Conservation (phyloP, 1,140 invertebrate species). For the Scylla paramamosain region DNA sequence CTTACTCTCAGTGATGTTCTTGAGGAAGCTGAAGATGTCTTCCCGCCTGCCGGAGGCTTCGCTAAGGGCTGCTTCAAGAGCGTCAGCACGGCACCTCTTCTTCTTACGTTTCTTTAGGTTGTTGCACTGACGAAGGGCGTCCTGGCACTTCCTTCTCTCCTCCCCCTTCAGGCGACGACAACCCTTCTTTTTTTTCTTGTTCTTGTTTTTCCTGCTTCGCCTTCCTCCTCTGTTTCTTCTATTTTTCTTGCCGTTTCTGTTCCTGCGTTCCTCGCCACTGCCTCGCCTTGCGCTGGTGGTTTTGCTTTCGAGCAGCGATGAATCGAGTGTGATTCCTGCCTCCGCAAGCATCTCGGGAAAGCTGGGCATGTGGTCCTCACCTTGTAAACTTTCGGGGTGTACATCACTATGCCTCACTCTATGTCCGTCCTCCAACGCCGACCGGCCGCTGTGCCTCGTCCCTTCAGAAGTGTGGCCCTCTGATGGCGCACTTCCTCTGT, state of each 20-base stretch:
- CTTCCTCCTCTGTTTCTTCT: background rate
- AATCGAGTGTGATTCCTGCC: background rate
- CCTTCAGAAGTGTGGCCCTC: background rate
- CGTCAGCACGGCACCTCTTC: slow-evolving; percentile 22
- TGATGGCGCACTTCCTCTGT: background rate
- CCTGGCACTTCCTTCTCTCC: background rate
- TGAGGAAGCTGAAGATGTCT: slow-evolving; percentile 47
- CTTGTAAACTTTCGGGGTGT: too few species aligned
- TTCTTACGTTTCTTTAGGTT: slow-evolving; percentile 2
- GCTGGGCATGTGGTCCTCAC: background rate
- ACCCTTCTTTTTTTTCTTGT: background rate
- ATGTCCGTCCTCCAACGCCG: too few species aligned
- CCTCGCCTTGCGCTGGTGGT: background rate
- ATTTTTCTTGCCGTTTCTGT: background rate
- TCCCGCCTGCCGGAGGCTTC: background rate
- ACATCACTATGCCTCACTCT: too few species aligned
- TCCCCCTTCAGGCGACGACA: slow-evolving; percentile 35
- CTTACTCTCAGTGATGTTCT: slow-evolving; percentile 39
- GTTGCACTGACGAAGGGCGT: background rate
- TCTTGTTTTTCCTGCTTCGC: background rate
- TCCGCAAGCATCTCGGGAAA: background rate
- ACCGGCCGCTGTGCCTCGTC: too few species aligned
- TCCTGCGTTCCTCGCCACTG: background rate
- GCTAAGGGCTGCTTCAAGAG: background rate
- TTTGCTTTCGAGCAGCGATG: background rate